Percentiles rank a stretch among this genome's conserved stretches.
phyloP scores from a whole-genome alignment of 1,140 invertebrate genomes.

The Nymphalis io region DNA sequence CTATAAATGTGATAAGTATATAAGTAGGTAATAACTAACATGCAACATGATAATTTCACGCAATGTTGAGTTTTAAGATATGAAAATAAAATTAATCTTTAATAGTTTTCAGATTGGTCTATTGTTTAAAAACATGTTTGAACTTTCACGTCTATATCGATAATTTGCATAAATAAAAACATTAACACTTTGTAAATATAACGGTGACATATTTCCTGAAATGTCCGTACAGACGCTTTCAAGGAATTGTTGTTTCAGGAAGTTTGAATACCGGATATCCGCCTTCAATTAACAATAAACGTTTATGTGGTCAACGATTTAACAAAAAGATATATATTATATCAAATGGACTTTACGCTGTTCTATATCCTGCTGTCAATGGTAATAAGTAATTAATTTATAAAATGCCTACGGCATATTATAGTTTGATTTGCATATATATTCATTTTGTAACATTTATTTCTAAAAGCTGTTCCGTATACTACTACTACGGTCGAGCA shows the following conservation, averaged over 20 bases:
- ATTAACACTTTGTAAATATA: background rate
- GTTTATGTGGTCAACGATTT: slow-evolving; percentile 11
- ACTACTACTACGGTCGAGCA: too few species aligned
- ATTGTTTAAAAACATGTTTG: too few species aligned
- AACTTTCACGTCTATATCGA: too few species aligned
- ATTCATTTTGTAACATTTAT: too few species aligned
- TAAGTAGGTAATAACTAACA: too few species aligned
- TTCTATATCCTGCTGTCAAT: slow-evolving; percentile 17
- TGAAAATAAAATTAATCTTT: too few species aligned
- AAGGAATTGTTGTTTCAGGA: slow-evolving; percentile 17
- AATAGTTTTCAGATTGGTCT: too few species aligned
- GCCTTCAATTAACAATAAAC: slow-evolving; percentile 19
- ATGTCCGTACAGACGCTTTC: background rate
- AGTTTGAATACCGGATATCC: slow-evolving; percentile 22
- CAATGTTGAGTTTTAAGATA: too few species aligned
- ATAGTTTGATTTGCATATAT: background rate
- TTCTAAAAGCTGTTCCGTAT: too few species aligned
- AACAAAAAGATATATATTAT: background rate
- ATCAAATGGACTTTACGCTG: slow-evolving; percentile 25
- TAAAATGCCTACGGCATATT: slow-evolving; percentile 1
- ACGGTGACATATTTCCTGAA: background rate
- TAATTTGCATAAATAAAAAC: too few species aligned
- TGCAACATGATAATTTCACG: too few species aligned
- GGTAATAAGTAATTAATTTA: background rate
- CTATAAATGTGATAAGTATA: too few species aligned